phyloP scores from a whole-genome alignment of 2,888 invertebrate species.

The Sinohyriopsis cumingii region DNA sequence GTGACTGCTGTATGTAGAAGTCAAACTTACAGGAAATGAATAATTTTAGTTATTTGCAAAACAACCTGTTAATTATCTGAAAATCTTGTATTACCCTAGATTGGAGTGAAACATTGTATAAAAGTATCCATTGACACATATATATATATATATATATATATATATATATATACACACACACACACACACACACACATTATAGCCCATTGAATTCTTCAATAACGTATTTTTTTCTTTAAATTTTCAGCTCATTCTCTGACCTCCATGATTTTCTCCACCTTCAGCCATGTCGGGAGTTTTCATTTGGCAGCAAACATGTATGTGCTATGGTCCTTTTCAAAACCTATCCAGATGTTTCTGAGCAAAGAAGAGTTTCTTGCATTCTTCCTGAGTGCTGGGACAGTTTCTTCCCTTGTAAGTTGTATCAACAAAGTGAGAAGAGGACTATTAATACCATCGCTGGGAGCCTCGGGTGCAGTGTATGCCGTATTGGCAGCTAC shows the following conservation, averaged over 20 bases:
- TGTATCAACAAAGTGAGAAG: constrained; percentile 84
- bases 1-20: too few species aligned
- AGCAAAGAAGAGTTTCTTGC: constrained; percentile 95
- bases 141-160: too few species aligned
- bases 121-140: too few species aligned
- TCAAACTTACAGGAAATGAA: too few species aligned
- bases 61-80: too few species aligned
- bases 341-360: constrained; percentile 81
- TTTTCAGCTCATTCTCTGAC: constrained; percentile 73
- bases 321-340: constrained; percentile 81
- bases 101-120: too few species aligned
- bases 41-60: too few species aligned
- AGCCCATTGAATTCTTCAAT: background rate
- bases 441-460: constrained; percentile 83
- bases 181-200: too few species aligned
- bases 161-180: too few species aligned
- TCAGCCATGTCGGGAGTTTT: constrained; percentile 90
- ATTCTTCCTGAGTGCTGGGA: constrained; percentile 87
- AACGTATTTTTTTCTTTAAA: constrained; percentile 3
- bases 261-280: constrained; percentile 94
- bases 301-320: constrained; percentile 97
- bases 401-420: constrained; percentile 87
- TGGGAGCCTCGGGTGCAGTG: constrained; percentile 98
- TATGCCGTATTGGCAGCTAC: constrained; percentile 91
- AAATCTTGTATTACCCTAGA: too few species aligned